Percentiles rank a stretch among this genome's conserved stretches.
These are phyloP conservation scores for Crotophaga sulcirostris DNA, from an alignment of 2,113 vertebrate genomes.

Conservation along the genomic window DNA sequence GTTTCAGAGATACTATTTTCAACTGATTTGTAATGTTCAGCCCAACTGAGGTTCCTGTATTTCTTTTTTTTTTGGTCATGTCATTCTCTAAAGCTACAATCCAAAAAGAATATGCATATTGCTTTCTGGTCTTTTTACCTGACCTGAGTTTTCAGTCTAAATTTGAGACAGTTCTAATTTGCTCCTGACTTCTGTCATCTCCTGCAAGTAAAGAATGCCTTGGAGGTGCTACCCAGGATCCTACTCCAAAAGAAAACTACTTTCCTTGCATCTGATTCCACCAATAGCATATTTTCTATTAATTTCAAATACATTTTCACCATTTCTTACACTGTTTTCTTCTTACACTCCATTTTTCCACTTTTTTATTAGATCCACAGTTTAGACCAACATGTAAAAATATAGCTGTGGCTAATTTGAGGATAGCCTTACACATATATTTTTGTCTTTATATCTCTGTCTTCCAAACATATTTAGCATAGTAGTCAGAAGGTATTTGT, in stretches of 20 bases:
- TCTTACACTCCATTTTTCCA: neutral
- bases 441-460: neutral
- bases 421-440: neutral
- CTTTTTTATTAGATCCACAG: neutral
- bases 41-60: neutral
- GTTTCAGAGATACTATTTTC: neutral
- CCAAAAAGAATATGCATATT: neutral
- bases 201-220: neutral
- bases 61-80: neutral
- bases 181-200: neutral
- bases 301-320: neutral
- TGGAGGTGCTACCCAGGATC: neutral
- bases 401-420: neutral
- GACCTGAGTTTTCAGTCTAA: neutral
- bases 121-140: neutral
- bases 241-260: neutral
- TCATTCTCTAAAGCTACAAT: neutral
- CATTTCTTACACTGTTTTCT: neutral
- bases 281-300: neutral
- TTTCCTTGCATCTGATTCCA: neutral
- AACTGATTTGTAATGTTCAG: neutral
- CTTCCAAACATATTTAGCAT: neutral
- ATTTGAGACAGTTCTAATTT: neutral
- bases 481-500: neutral
- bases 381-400: neutral